Evolutionary conservation across 2,888 invertebrate species (phyloP), one percentile per base, ranked within the genome.

Genomic region (Epistrophe grossulariae): DNA sequence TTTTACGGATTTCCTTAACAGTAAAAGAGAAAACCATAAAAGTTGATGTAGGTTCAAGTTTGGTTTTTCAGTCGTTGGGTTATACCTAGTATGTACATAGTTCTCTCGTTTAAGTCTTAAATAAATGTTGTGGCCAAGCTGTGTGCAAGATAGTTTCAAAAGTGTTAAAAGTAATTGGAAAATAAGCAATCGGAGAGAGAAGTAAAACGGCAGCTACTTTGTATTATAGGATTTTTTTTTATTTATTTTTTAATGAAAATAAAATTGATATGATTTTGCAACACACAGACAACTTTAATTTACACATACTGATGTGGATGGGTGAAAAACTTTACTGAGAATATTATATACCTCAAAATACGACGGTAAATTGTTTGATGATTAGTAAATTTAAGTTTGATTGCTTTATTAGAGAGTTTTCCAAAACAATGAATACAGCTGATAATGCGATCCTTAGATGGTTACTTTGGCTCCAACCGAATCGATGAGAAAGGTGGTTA

Each of bases 121-220:
- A 60, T 52, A 73, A 83, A 60, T 62, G 43, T 62, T 72, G 55
- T 73, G 64, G 64, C 40, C 31, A 68, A 50, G 66, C 19, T 68
- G 50, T 60, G 66, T 60, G 66, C n/a, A 52, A 59, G 31, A 73
- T 50, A 31, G 73, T 59, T 74, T 52, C 1, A 62, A n/a, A 50
- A 74, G 55, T 76, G 74, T 66, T 43, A 64, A 55, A 64, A 57
- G 40, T 43, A 70, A 55, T 52, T 70, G 52, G 70, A 55, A 70
- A 52, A 24, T 24, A n/a, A 24, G 40, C 24, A 70, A 70, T 52
- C 70, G n/a, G 52, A 68, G 13, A 24, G 13, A 50, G 8, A 17
- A 38, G 2, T 38, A 38, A 38, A 38, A 24, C 8, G 9, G 10
- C 4, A 68, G 15, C 38, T 10, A 52, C 24, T 68, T 68, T 68